Conservation (phyloP, 1,140 invertebrate species). For the Orius laevigatus region DNA sequence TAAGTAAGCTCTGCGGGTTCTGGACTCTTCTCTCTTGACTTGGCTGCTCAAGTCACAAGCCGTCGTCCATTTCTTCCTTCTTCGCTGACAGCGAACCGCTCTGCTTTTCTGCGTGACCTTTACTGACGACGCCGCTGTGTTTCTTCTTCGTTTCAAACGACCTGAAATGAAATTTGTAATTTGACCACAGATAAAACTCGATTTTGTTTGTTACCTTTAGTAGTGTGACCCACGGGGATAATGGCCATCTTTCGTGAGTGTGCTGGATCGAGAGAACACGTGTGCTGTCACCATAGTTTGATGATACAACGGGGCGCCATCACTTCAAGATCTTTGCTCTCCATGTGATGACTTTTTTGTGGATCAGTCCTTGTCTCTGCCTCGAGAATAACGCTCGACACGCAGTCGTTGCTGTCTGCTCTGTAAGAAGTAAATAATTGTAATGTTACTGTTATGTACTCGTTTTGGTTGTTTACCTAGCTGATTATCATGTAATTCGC, state of each 20-base stretch:
- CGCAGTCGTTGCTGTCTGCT: constrained; percentile 80
- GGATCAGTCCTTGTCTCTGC: constrained; percentile 89
- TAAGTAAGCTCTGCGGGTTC: constrained; percentile 94
- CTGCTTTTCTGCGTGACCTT: constrained; percentile 99
- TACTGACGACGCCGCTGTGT: constrained; percentile 89
- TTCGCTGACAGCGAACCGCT: constrained; percentile 89
- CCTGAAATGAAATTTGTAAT: constrained; percentile 33
- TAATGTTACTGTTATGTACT: too few relatives aligned
- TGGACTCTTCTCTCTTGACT: constrained; percentile 98
- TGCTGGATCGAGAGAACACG: constrained; percentile 97
- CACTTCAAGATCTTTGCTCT: constrained; percentile 96
- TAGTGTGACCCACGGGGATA: constrained; percentile 99
- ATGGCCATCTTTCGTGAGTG: constrained; percentile 70
- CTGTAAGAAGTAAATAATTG: constrained; percentile 35
- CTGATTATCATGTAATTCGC: constrained; percentile 72
- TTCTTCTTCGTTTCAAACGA: constrained; percentile 99
- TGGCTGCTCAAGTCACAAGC: constrained; percentile 89
- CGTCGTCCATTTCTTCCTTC: constrained; percentile 99
- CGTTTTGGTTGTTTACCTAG: too few relatives aligned
- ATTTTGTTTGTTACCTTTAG: constrained; percentile 50
- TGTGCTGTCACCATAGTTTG: constrained; percentile 98
- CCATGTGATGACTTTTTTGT: constrained; percentile 88
- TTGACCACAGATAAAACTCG: neutral
- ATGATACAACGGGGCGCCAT: constrained; percentile 93
- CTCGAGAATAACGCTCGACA: constrained; percentile 87